Percentiles rank a stretch among this genome's conserved stretches.
Conservation (phyloP, 1,140 invertebrate genomes). For the Drosophila bifasciata region DNA sequence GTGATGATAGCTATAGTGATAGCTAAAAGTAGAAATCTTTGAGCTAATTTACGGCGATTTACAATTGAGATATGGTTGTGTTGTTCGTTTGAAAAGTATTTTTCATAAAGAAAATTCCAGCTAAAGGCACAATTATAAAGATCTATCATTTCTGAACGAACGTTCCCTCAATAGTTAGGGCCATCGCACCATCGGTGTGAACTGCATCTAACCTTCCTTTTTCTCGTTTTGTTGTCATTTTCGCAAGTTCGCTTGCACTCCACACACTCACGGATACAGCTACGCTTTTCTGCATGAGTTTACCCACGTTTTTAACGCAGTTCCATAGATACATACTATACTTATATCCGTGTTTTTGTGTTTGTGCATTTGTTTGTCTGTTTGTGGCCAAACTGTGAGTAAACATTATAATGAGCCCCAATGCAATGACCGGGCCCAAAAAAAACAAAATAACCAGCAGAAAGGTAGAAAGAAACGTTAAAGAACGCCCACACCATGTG, state of each 20-base stretch:
- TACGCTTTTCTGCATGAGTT: not conserved
- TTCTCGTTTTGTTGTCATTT: constrained; percentile 59
- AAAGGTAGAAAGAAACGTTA: constrained; percentile 22
- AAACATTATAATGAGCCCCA: constrained; percentile 60
- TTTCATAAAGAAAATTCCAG: too few species aligned
- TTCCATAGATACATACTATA: not conserved
- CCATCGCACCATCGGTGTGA: not conserved
- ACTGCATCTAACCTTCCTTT: constrained; percentile 4
- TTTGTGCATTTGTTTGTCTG: constrained; percentile 4
- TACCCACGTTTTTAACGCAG: constrained; percentile 6
- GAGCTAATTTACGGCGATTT: too few species aligned
- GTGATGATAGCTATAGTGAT: too few species aligned
- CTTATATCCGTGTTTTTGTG: too few species aligned
- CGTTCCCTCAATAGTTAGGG: too few species aligned
- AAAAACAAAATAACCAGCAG: not conserved
- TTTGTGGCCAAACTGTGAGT: constrained; percentile 39
- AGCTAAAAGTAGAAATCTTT: too few species aligned
- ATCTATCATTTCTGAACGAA: too few species aligned
- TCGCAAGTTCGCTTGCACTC: constrained; percentile 61
- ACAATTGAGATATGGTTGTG: too few species aligned
- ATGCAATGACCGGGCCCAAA: constrained; percentile 63
- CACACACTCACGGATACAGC: constrained; percentile 12
- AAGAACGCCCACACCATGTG: constrained; percentile 68
- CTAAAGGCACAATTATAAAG: too few species aligned
- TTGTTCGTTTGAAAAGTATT: too few species aligned